These are phyloP conservation scores for Oscheius myriophilus DNA, from an alignment of 2,888 invertebrate species.

Conservation along the genomic window DNA sequence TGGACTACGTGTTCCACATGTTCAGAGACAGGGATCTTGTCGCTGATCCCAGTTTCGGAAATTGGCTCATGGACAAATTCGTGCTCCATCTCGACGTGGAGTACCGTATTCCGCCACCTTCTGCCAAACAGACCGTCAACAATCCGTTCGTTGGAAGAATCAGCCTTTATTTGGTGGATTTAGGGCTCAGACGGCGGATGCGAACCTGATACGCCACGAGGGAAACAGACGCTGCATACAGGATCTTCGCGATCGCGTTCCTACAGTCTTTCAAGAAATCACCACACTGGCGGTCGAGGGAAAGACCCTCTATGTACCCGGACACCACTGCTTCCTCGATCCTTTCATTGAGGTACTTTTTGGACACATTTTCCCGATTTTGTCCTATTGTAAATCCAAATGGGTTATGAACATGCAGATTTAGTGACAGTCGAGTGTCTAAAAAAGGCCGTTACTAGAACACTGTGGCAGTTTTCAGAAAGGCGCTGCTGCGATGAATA, in stretches of 20 bases:
- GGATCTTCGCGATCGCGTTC: background rate
- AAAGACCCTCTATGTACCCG: constrained; percentile 15
- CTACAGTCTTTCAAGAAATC: background rate
- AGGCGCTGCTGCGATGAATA: constrained; percentile 35
- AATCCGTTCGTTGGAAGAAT: constrained; percentile 44
- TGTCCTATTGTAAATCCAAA: background rate
- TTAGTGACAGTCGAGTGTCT: no score
- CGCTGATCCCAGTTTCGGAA: constrained; percentile 45
- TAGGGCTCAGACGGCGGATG: background rate
- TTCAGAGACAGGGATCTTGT: constrained; percentile 24
- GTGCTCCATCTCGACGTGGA: constrained; percentile 35
- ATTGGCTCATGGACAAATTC: constrained; percentile 48
- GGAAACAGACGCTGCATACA: background rate
- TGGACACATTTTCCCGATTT: background rate
- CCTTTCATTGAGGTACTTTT: constrained; percentile 20
- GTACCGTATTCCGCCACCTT: constrained; percentile 49
- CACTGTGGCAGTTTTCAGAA: no score
- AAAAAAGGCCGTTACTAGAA: no score
- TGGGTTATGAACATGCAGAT: no score
- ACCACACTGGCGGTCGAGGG: background rate
- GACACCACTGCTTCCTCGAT: constrained; percentile 15
- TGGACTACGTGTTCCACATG: constrained; percentile 39
- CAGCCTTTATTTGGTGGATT: background rate
- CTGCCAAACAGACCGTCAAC: constrained; percentile 58
- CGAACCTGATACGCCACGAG: background rate